Base-by-base conservation (phyloP, 1,140 invertebrate genomes). In the Akabosia matsudoensis region DNA sequence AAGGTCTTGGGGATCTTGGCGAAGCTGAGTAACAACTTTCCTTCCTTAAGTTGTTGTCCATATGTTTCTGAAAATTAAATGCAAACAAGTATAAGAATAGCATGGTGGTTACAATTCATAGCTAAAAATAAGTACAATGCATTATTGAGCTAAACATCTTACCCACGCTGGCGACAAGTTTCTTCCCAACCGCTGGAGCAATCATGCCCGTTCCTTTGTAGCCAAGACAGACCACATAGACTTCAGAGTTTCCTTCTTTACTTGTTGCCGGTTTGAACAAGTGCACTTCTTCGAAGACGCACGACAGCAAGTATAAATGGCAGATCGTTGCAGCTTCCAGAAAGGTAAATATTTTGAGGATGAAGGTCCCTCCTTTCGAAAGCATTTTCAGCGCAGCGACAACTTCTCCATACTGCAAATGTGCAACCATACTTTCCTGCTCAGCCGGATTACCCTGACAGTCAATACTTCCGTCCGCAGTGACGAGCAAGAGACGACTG, bases 331-430 rank as follows among this genome's bases (percentile, higher is more conserved):
- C 86, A 75, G 91, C 88, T 83, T 97, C 95, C 83, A 95, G 97
- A 64, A 92, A 88, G 0, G 96, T 98, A 82, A 98, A 98, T 80
- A 96, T 89, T 87, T 98, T 98, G n/a, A 97, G 83, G 0, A 98
- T 86, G 75, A 97, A 90, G 79, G 86, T 90, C 1, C 96, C 96
- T 74, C 90, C 90, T 88, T 83, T 95, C 31, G 30, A 2, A 52
- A 74, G 85, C 24, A 93, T 85, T 75, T 87, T 86, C 14, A 97
- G 82, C 18, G 92, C 93, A 24, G 91, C 88, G 0, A 94, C 84
- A 1, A 90, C 89, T 87, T 98, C 96, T 84, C 92, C 93, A 82
- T 90, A 92, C 82, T 96, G 91, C 0, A 98, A 85, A 13, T 88
- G 87, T 30, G 90, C 88, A 0, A 97, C 93, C 0, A 89, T 85